Base-by-base conservation (phyloP, 2,888 invertebrate species). In the Tenthredo amoena region DNA sequence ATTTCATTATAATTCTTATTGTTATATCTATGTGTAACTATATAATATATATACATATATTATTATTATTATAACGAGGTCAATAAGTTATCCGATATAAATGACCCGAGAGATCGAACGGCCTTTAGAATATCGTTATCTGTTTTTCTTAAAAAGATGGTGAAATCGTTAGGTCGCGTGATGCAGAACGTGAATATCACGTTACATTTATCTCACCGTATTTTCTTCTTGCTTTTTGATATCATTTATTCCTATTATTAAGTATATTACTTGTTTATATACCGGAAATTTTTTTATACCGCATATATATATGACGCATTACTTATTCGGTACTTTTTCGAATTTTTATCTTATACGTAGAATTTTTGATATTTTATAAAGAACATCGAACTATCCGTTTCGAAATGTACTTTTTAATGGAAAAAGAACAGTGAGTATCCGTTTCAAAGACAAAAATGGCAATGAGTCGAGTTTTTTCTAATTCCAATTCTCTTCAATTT, bases 151-250 rank as follows among this genome's bases (percentile, higher is more conserved):
- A 26, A 34, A 34, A 34, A 68, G 15, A 34, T 68, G 5, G 12
- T 34, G 68, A 26, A 68, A 68, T 68, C 68, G 68, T 31, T 68
- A 34, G 68, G 68, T 68, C 68, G 34, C 68, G 68, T 34, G 68
- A 68, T 31, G 31, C 34, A 68, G 68, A 62, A 68, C 68, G 68
- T 68, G 68, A 68, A 68, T 68, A 34, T 18, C 34, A 34, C 68
- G 68, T 68, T 68, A 62, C 26, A 21, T 62, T 62, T 62, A 26
- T 62, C 62, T 21, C 6, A 58, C 58, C 7, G 62, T 21, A 3
- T 26, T 4, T 26, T 21, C 12, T 21, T 62, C 3, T 62, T 10
- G 15, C 26, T 62, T 62, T 26, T 62, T 10, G 10, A 3, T 0
- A n/a, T 21, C 26, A 21, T 62, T 10, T 26, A 6, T n/a, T n/a